Base-by-base conservation (phyloP, 2,113 vertebrate species). In the Phoxinus phoxinus region DNA sequence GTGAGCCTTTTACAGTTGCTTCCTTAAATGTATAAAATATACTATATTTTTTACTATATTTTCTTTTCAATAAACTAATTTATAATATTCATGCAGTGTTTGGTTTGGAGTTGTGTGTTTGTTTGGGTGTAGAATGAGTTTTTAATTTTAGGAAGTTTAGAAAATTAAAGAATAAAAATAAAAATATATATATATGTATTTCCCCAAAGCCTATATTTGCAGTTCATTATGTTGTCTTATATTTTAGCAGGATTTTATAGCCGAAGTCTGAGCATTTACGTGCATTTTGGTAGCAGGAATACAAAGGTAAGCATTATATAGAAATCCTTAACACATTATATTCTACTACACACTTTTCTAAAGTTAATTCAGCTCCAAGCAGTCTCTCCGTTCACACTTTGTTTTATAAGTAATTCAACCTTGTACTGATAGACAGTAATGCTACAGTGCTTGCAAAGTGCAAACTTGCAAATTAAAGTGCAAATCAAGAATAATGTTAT, bases 11-110 rank as follows among this genome's bases (percentile, higher is more conserved):
- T 58, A 58, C 51, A 58, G 23, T n/a, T 80, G 30, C 9, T 37
- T 48, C 12, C 25, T 2, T n/a, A 77, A 67, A 78, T 85, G 51
- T 77, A 61, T n/a, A 87, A 23, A 77, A 79, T 46, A 11, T 17
- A 17, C 13, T 3, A 30, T 19, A n/a, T 81, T 58, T 75, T 17
- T 17, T 17, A 51, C n/a, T 51, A 9, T 69, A 11, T 72, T 30
- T 85, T 27, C 32, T 84, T 74, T 37, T 4, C 3, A 89, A 84
- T 87, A 89, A 89, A 87, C 1, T 4, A 25, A 77, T 88, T 89
- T 84, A 67, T 72, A 65, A 65, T 73, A 80, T 5, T 12, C 3
- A 46, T 80, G n/a, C 15, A 46, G 9, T 46, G 21, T 78, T 51
- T 75, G 76, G 41, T 23, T 78, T 41, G 12, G 32, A n/a, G 12